Base-by-base conservation (phyloP, 1,140 invertebrate genomes). In the Hesperophylax magnus region DNA sequence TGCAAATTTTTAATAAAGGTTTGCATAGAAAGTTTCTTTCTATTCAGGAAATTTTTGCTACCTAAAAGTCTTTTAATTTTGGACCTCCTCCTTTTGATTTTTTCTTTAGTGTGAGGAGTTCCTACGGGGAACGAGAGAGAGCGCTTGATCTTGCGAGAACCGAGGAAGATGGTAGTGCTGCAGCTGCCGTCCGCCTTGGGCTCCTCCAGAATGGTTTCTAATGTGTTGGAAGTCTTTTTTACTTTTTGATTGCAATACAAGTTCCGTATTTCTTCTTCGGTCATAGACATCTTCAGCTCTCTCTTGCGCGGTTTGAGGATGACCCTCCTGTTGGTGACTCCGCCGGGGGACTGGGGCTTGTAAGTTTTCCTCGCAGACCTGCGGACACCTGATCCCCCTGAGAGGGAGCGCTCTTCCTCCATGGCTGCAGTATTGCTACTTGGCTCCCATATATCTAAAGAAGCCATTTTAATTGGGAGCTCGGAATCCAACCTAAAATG, bases 141-240 rank as follows among this genome's bases (percentile, higher is more conserved):
- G 47, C 83, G 52, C 53, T 84, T 84, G 8, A 84, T 81, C 75
- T 84, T 84, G 8, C 77, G 80, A 9, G 61, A 63, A 3, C 83
- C 83, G 34, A 84, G 80, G 17, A 84, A 27, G 54, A 84, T 24
- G 11, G 76, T 60, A 7, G 80, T 75, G 39, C 76, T 75, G 63
- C 80, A 61, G 24, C 9, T 84, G n/a, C 79, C 67, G 20, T 77
- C 67, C 27, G 80, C 63, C 69, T 80, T 81, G 1, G 83, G 83
- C 39, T 84, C 83, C 69, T 84, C 83, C 22, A 84, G 82, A 52
- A 84, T 84, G 9, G 83, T 84, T 78, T 84, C 83, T 69, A 84
- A 81, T 39, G 77, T 81, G 75, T 82, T 74, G 1, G 83, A 82
- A 17, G 79, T 69, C 27, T n/a, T 78, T 61, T 80, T 84, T 0